These are phyloP conservation scores for Saccostrea cuccullata DNA, from an alignment of 1,140 invertebrate species.

Conservation along the genomic window DNA sequence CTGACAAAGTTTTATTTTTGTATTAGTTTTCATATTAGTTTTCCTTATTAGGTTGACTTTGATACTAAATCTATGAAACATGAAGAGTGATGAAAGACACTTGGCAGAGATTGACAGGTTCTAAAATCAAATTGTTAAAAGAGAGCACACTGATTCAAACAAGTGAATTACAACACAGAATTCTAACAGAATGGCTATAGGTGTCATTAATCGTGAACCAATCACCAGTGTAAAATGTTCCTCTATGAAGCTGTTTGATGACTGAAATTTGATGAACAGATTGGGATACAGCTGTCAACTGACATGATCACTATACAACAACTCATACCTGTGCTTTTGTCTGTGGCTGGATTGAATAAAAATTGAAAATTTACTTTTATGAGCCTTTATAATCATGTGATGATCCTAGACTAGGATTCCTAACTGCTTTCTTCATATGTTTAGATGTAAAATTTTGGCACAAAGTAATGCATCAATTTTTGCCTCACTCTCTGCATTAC, in stretches of 20 bases:
- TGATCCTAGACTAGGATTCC: too few species aligned
- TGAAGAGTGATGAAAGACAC: background rate
- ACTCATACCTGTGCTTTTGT: conserved; percentile 15
- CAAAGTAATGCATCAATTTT: too few species aligned
- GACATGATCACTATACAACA: background rate
- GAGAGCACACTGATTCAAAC: background rate
- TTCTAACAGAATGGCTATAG: background rate
- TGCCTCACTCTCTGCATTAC: too few species aligned
- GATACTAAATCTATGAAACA: background rate
- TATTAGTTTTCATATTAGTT: too few species aligned
- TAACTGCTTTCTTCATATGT: too few species aligned
- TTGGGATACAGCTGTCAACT: background rate
- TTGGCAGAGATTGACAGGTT: background rate
- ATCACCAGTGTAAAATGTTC: background rate
- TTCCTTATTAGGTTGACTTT: too few species aligned
- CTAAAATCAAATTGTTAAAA: background rate
- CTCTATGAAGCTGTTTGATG: background rate
- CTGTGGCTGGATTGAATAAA: conserved; percentile 37
- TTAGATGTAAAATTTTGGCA: too few species aligned
- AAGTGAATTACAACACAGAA: background rate
- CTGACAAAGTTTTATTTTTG: too few species aligned
- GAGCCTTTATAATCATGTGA: background rate
- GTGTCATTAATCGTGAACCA: background rate
- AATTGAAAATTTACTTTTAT: conserved; percentile 24
- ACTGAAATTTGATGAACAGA: background rate